A percentile compares a stretch with the other conserved stretches of the same genome.
These are phyloP conservation scores for Garra rufa DNA, from an alignment of 2,113 vertebrate genomes.

Conservation along the genomic window DNA sequence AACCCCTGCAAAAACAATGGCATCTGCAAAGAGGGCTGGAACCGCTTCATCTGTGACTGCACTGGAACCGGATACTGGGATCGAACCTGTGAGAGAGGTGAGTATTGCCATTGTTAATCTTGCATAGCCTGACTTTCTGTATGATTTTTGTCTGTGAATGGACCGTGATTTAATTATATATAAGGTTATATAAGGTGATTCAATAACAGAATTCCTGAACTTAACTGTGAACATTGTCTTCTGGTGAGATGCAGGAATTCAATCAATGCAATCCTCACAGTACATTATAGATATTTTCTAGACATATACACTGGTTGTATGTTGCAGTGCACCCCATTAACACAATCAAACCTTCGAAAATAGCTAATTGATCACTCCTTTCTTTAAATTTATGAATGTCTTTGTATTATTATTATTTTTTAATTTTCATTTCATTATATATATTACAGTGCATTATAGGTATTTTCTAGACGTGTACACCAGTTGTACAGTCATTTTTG, in stretches of 20 bases:
- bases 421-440: too few relatives aligned
- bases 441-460: neutral
- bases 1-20: slow-evolving; percentile 93
- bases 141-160: neutral
- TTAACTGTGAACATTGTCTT: neutral
- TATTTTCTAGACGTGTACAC: neutral
- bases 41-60: slow-evolving; percentile 96
- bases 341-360: too few relatives aligned
- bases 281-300: too few relatives aligned
- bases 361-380: too few relatives aligned
- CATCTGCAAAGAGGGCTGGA: slow-evolving; percentile 93
- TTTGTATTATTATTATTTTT: too few relatives aligned
- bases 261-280: neutral
- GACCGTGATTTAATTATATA: neutral
- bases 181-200: neutral
- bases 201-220: neutral
- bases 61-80: slow-evolving; percentile 93
- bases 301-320: too few relatives aligned
- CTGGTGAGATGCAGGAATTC: neutral
- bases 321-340: too few relatives aligned
- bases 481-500: neutral
- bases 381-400: too few relatives aligned
- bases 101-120: slow-evolving; percentile 48
- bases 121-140: neutral
- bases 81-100: slow-evolving; percentile 91